Conservation (phyloP, 2,797 vertebrate genomes). For the Anomalospiza imberbis region DNA sequence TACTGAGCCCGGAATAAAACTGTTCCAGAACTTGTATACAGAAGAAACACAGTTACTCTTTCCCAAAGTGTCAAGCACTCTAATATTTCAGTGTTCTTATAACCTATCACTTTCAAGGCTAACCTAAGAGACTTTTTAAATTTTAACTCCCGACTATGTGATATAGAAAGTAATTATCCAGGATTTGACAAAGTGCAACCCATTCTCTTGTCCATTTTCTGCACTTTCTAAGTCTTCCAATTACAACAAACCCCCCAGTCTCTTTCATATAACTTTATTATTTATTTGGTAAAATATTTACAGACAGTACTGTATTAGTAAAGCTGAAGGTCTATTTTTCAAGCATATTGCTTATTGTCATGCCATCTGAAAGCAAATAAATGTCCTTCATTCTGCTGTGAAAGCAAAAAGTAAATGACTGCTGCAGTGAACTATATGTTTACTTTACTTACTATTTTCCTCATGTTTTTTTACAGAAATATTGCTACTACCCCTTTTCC, state of each 20-base stretch:
- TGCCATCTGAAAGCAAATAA: neutral
- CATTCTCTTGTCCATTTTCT: neutral
- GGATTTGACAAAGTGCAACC: neutral
- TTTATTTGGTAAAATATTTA: neutral
- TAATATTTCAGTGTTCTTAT: neutral
- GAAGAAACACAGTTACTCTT: neutral
- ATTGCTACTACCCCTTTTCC: neutral
- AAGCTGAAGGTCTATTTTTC: neutral
- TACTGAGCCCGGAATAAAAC: neutral
- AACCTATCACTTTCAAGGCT: neutral
- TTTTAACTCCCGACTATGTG: neutral
- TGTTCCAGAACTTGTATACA: neutral
- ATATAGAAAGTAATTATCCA: neutral
- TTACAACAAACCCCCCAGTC: neutral
- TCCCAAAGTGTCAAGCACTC: neutral
- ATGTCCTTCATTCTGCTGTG: neutral
- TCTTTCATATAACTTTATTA: neutral
- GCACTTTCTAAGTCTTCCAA: neutral
- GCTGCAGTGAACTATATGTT: neutral
- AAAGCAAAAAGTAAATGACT: neutral
- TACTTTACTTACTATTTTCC: neutral
- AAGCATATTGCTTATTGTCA: neutral
- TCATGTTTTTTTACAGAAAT: neutral
- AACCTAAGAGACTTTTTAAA: neutral
- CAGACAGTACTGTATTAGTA: neutral